Conservation (phyloP, 2,113 vertebrate genomes). For the Centropus bengalensis region DNA sequence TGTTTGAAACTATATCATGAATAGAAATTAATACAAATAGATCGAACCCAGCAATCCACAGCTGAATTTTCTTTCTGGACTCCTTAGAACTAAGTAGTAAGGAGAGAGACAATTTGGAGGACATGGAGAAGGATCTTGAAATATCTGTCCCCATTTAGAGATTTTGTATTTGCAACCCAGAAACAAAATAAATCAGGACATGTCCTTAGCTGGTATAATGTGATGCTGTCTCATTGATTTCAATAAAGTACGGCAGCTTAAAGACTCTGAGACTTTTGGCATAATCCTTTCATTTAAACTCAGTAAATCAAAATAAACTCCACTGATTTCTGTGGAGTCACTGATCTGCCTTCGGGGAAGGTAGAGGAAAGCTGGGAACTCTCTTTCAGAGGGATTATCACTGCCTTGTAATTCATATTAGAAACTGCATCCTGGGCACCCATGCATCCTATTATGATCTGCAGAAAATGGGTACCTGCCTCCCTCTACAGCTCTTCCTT, state of each 20-base stretch:
- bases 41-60: neutral
- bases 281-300: constrained; percentile 5
- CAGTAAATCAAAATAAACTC: constrained; percentile 9
- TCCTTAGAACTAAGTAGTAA: neutral
- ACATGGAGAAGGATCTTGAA: neutral
- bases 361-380: neutral
- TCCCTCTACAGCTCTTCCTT: neutral
- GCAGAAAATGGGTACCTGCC: neutral
- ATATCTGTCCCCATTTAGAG: neutral
- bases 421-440: too few species aligned
- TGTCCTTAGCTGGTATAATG: neutral
- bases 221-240: neutral
- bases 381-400: neutral
- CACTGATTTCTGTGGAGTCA: neutral
- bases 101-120: neutral
- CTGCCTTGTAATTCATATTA: neutral
- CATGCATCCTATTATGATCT: neutral
- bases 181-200: neutral
- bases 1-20: neutral
- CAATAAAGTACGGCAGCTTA: neutral
- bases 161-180: neutral
- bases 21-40: neutral
- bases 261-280: neutral
- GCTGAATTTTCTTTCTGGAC: neutral
- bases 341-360: neutral